Base-by-base conservation (phyloP, 2,888 invertebrate genomes). In the Epiblema foenella region DNA sequence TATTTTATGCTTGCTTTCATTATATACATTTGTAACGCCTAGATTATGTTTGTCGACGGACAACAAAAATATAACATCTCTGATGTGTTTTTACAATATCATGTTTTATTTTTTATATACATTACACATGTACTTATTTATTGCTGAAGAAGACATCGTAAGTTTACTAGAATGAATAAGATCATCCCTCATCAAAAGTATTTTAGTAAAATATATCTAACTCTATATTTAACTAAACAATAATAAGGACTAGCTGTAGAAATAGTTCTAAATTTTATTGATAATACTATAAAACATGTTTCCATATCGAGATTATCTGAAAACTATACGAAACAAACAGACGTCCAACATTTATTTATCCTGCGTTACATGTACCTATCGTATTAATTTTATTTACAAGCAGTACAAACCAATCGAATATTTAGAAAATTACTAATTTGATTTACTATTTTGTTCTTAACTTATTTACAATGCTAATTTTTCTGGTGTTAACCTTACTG, bases 401-500 rank as follows among this genome's bases (percentile, higher is more conserved):
- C 88, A 79, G 81, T 86, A 83, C 78, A 87, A 89, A 88, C 83
- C 78, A 86, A 82, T 83, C 81, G 77, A 76, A 85, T 82, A 81
- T 83, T 85, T 85, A 87, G 85, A 89, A 89, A 89, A 86, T 86
- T 86, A 87, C 71, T 67, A 67, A 56, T 56, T 67, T 85, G 77
- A 81, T 87, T 86, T 83, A 85, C 83, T 86, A 85, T 85, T 82
- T 83, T 84, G 78, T 81, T 84, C 87, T 89, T 89, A 90, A 90
- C 86, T 85, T 92, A 92, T 93, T 83, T 93, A 93, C 93, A 93
- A 78, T 81, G 81, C 92, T 92, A 91, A 84, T 78, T 85, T 88
- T 88, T 90, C 90, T 93, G 93, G 93, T 93, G 93, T 93, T 93
- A 88, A 89, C 84, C 93, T 93, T 93, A 93, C 93, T 92, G 92